Percentiles rank a stretch among this genome's conserved stretches.
Conservation (phyloP, 2,113 vertebrate genomes). For the Hemicordylus capensis region DNA sequence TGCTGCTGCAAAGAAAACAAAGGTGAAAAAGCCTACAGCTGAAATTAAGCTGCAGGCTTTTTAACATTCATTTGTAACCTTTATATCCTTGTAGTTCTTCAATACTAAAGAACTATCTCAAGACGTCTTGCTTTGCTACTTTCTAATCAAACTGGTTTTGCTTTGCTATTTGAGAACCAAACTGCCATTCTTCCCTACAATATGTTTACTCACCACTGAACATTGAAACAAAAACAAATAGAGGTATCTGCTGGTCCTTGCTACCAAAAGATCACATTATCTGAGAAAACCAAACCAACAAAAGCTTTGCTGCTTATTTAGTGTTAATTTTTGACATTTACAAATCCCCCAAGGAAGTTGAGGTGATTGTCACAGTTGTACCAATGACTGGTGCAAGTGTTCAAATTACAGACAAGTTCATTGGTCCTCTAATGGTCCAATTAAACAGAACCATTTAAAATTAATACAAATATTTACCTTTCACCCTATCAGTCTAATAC, state of each 20-base stretch:
- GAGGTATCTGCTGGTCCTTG: neutral
- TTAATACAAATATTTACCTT: neutral
- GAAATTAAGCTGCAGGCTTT: no score
- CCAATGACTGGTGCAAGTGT: neutral
- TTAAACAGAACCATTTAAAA: neutral
- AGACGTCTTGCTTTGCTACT: no score
- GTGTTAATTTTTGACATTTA: neutral
- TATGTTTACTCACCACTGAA: neutral
- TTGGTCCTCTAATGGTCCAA: neutral
- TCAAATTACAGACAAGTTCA: neutral
- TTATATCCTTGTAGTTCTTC: no score
- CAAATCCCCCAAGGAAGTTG: neutral
- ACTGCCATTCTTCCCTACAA: no score
- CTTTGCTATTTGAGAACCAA: no score
- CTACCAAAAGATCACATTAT: neutral
- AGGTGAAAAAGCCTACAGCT: no score
- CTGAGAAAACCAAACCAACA: neutral
- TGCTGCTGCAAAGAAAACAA: no score
- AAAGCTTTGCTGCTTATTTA: neutral
- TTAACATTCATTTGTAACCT: no score
- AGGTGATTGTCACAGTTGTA: neutral
- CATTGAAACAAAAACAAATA: neutral
- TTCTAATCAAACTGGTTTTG: no score
- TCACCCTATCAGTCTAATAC: no score
- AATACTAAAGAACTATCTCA: no score